phyloP scores from a whole-genome alignment of 2,113 vertebrate genomes.

The Cyanistes caeruleus region DNA sequence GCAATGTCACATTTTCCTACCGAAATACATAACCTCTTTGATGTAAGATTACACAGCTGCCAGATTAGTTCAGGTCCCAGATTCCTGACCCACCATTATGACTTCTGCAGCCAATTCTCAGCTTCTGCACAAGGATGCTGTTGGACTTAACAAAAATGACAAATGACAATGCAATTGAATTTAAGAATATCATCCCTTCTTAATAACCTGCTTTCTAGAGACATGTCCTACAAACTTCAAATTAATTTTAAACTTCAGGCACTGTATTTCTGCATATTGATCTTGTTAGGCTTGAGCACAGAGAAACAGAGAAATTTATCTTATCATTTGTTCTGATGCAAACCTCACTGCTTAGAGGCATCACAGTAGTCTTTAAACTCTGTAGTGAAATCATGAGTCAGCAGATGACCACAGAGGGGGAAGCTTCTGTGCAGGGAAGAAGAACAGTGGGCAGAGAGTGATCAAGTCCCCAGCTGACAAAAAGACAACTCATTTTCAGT shows the following conservation, averaged over 20 bases:
- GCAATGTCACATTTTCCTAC: not conserved
- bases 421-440: not conserved
- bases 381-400: not conserved
- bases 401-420: not conserved
- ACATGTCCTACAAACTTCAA: not conserved
- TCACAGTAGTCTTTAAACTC: not conserved
- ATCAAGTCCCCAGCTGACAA: not conserved
- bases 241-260: not conserved
- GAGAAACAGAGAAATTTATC: not conserved
- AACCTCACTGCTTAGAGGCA: not conserved
- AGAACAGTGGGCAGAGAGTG: not conserved
- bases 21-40: not conserved
- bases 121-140: not conserved
- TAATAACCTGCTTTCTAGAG: not conserved
- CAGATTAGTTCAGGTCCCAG: not conserved
- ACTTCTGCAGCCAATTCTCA: not conserved
- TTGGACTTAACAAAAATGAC: not conserved
- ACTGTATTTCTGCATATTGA: not conserved
- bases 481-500: not conserved
- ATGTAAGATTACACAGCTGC: not conserved
- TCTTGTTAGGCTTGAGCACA: not conserved
- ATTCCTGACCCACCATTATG: not conserved
- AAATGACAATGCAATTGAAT: not conserved
- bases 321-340: not conserved
- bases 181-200: not conserved